Evolutionary conservation across 2,888 invertebrate genomes (phyloP).

Genomic region (Lasius fuliginosus): DNA sequence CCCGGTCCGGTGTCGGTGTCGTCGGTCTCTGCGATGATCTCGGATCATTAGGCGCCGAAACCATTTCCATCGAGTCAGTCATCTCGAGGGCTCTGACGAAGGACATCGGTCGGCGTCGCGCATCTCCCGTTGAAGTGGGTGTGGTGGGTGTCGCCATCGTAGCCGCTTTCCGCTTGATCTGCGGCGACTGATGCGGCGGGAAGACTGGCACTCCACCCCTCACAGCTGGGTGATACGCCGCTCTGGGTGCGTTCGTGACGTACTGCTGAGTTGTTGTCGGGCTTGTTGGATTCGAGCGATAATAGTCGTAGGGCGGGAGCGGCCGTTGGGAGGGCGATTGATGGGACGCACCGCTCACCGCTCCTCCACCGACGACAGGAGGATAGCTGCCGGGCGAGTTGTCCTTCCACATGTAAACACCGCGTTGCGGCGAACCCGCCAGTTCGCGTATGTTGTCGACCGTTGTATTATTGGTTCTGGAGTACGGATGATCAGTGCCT

Average conservation of each 20-base stretch:
- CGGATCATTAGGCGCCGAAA: conserved; percentile 86
- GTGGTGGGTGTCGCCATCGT: conserved; percentile 82
- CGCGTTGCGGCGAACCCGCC: conserved; percentile 95
- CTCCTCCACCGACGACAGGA: conserved; percentile 66
- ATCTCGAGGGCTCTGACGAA: conserved; percentile 96
- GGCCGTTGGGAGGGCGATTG: conserved; percentile 83
- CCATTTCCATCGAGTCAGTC: conserved; percentile 95
- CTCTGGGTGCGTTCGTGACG: conserved; percentile 85
- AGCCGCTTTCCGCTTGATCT: conserved; percentile 78
- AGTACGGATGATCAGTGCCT: conserved; percentile 88
- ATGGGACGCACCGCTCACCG: conserved; percentile 79
- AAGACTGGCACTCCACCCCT: conserved; percentile 91
- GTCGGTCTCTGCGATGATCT: conserved; percentile 85
- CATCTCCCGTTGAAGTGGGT: conserved; percentile 84
- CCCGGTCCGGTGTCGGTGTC: conserved; percentile 92
- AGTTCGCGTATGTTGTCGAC: conserved; percentile 96
- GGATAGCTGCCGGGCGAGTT: conserved; percentile 90
- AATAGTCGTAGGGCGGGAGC: conserved; percentile 86
- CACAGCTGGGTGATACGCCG: conserved; percentile 89
- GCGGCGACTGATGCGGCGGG: conserved; percentile 87
- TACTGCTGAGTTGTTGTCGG: conserved; percentile 89
- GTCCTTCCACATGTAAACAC: conserved; percentile 93
- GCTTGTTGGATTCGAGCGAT: conserved; percentile 92
- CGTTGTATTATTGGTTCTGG: conserved; percentile 90
- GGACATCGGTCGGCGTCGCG: conserved; percentile 92